Percentiles rank a stretch among this genome's conserved stretches.
Evolutionary conservation across 2,113 vertebrate species (phyloP).

Genomic region (Gallinago paraguaiae): DNA sequence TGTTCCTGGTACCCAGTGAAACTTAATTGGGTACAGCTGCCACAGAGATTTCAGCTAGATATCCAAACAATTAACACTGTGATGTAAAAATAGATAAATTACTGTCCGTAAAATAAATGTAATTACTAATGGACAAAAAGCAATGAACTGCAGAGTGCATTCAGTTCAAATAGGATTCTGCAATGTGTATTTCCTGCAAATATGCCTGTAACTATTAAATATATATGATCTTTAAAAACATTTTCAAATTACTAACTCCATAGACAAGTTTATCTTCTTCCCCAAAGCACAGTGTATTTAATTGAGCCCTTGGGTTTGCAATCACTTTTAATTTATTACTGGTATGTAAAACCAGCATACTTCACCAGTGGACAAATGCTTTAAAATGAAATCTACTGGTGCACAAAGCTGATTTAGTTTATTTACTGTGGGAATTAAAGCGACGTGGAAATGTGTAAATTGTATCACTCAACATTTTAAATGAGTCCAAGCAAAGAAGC

Average conservation of each 20-base stretch:
- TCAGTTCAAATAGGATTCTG: constrained; percentile 27
- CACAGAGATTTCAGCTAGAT: constrained; percentile 37
- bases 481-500: background rate
- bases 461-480: constrained; percentile 5
- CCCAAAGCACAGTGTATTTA: constrained; percentile 52
- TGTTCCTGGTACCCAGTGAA: background rate
- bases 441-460: background rate
- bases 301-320: constrained; percentile 60
- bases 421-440: background rate
- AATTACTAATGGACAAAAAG: constrained; percentile 56
- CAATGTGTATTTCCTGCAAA: constrained; percentile 22
- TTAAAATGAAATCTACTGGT: constrained; percentile 52
- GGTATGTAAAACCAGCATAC: constrained; percentile 21
- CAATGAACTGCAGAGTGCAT: constrained; percentile 16
- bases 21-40: constrained; percentile 31
- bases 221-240: constrained; percentile 58
- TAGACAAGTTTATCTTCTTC: constrained; percentile 36
- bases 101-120: constrained; percentile 53
- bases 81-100: constrained; percentile 58
- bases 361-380: constrained; percentile 38
- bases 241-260: constrained; percentile 54
- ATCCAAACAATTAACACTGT: constrained; percentile 53
- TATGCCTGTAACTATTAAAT: constrained; percentile 54
- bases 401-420: background rate
- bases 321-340: constrained; percentile 67